Conservation (phyloP, 2,797 vertebrate species). For the Sus cebifrons region DNA sequence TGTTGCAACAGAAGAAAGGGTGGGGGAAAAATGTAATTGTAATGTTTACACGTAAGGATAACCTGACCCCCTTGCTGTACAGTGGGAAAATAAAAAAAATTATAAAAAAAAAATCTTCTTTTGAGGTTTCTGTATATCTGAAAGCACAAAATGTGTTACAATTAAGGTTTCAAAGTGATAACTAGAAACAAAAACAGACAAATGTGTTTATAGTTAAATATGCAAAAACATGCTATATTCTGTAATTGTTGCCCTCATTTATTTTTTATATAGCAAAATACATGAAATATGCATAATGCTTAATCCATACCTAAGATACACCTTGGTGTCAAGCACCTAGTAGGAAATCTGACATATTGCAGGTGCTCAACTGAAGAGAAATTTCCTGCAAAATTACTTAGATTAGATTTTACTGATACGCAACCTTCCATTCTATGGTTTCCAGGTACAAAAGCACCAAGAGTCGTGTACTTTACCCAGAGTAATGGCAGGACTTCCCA, state of each 20-base stretch:
- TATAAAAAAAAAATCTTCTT: background rate
- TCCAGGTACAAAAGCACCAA: background rate
- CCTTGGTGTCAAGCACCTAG: background rate
- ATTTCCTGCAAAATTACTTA: constrained; percentile 7
- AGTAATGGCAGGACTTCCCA: background rate
- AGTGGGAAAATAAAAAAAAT: too few relatives aligned
- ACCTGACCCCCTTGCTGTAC: too few relatives aligned
- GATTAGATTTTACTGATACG: background rate
- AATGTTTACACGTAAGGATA: too few relatives aligned
- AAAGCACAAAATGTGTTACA: background rate
- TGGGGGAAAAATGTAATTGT: too few relatives aligned
- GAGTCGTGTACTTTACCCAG: background rate
- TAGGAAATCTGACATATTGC: background rate
- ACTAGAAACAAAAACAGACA: constrained; percentile 21
- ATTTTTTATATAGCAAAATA: constrained; percentile 25
- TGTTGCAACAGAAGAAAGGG: too few relatives aligned
- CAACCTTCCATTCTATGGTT: background rate
- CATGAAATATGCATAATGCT: background rate
- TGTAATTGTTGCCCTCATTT: background rate
- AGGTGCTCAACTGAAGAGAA: background rate
- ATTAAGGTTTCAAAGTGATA: constrained; percentile 58
- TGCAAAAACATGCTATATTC: background rate
- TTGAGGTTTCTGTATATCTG: constrained; percentile 48
- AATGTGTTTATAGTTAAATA: constrained; percentile 42
- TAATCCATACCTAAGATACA: background rate